phyloP scores from a whole-genome alignment of 2,797 vertebrate species.

The Sebastes trivittatus region DNA sequence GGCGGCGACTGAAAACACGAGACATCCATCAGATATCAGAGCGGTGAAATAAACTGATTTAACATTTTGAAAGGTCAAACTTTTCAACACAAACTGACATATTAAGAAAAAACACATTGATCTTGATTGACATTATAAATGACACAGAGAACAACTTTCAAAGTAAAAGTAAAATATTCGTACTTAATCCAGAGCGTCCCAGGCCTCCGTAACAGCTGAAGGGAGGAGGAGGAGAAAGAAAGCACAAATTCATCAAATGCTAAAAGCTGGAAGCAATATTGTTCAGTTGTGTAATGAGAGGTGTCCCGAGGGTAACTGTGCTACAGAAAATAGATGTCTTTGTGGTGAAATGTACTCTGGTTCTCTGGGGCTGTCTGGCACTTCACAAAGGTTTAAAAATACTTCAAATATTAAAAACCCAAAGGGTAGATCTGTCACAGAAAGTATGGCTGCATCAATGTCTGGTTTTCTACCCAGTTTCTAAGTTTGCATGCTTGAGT shows the following conservation, averaged over 20 bases:
- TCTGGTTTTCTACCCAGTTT: not conserved
- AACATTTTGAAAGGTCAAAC: not conserved
- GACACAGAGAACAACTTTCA: not conserved
- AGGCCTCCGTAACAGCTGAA: slow-evolving; percentile 92
- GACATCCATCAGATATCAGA: not conserved
- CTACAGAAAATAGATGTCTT: slow-evolving; percentile 1
- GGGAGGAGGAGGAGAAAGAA: not conserved
- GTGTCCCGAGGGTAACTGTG: not conserved
- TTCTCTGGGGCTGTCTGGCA: not conserved
- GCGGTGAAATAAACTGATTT: not conserved
- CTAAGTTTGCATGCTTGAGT: not conserved
- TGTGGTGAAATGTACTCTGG: not conserved
- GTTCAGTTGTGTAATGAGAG: not conserved
- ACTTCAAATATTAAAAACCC: not conserved
- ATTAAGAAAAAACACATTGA: not conserved
- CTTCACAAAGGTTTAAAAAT: slow-evolving; percentile 5
- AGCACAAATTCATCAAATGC: slow-evolving; percentile 2
- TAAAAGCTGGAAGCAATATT: not conserved
- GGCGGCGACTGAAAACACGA: slow-evolving; percentile 83
- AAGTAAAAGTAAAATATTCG: slow-evolving; percentile 43
- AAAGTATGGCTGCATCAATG: not conserved
- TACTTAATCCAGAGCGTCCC: slow-evolving; percentile 89
- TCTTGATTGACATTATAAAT: not conserved
- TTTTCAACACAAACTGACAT: not conserved
- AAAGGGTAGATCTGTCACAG: not conserved